Conservation (phyloP, 1,140 invertebrate genomes). For the Ceratitis capitata region DNA sequence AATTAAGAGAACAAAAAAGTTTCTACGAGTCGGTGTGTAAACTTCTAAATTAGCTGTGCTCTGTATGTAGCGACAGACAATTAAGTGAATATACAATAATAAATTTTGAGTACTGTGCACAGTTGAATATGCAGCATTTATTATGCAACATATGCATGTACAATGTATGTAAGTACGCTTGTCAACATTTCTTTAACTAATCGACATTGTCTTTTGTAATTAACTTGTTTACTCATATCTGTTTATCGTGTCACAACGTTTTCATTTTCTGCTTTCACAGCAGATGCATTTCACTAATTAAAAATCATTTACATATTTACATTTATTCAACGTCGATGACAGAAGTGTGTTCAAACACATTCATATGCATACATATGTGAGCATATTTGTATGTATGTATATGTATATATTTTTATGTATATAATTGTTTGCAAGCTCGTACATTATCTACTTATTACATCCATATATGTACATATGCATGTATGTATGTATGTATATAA, state of each 20-base stretch:
- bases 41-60: neutral
- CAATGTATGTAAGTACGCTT: neutral
- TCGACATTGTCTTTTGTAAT: conserved; percentile 11
- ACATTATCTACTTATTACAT: too few relatives aligned
- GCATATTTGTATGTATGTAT: too few relatives aligned
- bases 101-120: neutral
- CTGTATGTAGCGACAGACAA: neutral
- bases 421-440: too few relatives aligned
- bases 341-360: too few relatives aligned
- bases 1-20: too few relatives aligned
- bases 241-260: neutral
- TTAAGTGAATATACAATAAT: neutral
- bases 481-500: neutral
- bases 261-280: neutral
- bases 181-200: neutral
- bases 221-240: neutral
- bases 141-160: neutral
- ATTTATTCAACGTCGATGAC: too few relatives aligned
- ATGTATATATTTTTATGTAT: too few relatives aligned
- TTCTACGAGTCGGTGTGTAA: too few relatives aligned
- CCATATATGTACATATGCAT: neutral
- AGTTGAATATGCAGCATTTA: neutral
- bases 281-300: conserved; percentile 11
- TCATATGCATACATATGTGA: too few relatives aligned
- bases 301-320: neutral